These are phyloP conservation scores for Idris sp. DNA, from an alignment of 1,140 invertebrate genomes.

Conservation along the genomic window DNA sequence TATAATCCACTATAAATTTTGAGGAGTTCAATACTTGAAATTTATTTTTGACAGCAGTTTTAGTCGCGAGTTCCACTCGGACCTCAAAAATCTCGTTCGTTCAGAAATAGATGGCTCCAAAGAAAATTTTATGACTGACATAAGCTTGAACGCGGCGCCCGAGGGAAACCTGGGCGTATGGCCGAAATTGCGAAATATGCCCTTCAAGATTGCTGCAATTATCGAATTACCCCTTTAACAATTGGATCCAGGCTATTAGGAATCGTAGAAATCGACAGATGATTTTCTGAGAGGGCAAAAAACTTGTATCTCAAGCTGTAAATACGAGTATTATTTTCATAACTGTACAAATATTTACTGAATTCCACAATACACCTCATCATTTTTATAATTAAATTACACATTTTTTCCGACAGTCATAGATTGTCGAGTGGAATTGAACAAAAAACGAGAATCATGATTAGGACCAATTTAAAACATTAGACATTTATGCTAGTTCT, in stretches of 20 bases:
- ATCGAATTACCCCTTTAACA: constrained; percentile 71
- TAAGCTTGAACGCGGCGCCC: constrained; percentile 57
- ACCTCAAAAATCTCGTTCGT: constrained; percentile 36
- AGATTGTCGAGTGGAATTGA: too few species aligned
- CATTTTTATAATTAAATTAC: constrained; percentile 7
- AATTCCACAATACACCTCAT: neutral
- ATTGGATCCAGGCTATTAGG: constrained; percentile 52
- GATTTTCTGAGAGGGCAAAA: constrained; percentile 14
- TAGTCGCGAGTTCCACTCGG: constrained; percentile 17
- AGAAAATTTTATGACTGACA: constrained; percentile 69
- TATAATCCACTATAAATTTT: constrained; percentile 10
- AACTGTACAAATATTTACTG: constrained; percentile 22
- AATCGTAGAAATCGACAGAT: constrained; percentile 50
- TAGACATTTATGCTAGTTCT: constrained; percentile 33
- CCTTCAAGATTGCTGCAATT: constrained; percentile 70
- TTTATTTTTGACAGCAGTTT: constrained; percentile 48
- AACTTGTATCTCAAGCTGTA: constrained; percentile 7
- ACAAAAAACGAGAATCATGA: too few species aligned
- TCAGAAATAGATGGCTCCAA: constrained; percentile 49
- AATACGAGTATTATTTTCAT: constrained; percentile 6
- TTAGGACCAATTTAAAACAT: too few species aligned
- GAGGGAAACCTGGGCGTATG: constrained; percentile 62
- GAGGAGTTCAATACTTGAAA: constrained; percentile 30
- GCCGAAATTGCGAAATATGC: constrained; percentile 68
- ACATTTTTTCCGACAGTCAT: too few species aligned